Percentiles rank a stretch among this genome's conserved stretches.
These are phyloP conservation scores for Eulacestoma nigropectus DNA, from an alignment of 2,113 vertebrate genomes.

Conservation along the genomic window DNA sequence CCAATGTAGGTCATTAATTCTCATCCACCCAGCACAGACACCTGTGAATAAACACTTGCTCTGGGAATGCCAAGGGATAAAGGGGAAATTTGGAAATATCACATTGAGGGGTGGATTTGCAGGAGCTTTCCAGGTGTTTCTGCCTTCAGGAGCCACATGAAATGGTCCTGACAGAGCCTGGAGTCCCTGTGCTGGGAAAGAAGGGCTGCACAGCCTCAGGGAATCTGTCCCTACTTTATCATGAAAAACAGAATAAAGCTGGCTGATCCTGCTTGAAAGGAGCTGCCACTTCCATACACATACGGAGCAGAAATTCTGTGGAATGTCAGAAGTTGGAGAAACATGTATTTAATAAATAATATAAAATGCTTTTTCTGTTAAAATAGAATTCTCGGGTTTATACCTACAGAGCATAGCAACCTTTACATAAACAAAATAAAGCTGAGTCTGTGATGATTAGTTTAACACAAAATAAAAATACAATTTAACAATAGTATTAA, in stretches of 20 bases:
- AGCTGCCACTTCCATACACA: slow-evolving; percentile 19
- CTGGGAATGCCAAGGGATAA: neutral
- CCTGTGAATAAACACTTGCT: neutral
- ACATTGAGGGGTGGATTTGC: accelerated
- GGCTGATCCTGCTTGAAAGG: slow-evolving; percentile 29
- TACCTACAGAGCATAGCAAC: slow-evolving; percentile 54
- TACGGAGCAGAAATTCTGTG: slow-evolving; percentile 48
- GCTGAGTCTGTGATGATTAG: slow-evolving; percentile 56
- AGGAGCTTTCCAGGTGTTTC: neutral
- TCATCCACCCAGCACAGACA: neutral
- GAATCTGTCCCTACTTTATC: neutral
- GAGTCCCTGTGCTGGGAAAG: neutral
- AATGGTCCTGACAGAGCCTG: neutral
- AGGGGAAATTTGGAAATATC: neutral
- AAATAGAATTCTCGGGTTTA: slow-evolving; percentile 71
- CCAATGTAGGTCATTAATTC: neutral
- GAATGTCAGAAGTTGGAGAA: slow-evolving; percentile 65
- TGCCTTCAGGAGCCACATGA: neutral
- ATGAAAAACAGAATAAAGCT: slow-evolving; percentile 69
- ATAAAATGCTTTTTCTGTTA: slow-evolving; percentile 70
- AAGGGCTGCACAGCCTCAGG: neutral
- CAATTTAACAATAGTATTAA: slow-evolving; percentile 58
- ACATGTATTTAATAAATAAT: slow-evolving; percentile 75
- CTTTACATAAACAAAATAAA: slow-evolving; percentile 70
- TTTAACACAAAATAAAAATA: slow-evolving; percentile 71